phyloP scores from a whole-genome alignment of 2,888 invertebrate species.

The Agrotis ipsilon region DNA sequence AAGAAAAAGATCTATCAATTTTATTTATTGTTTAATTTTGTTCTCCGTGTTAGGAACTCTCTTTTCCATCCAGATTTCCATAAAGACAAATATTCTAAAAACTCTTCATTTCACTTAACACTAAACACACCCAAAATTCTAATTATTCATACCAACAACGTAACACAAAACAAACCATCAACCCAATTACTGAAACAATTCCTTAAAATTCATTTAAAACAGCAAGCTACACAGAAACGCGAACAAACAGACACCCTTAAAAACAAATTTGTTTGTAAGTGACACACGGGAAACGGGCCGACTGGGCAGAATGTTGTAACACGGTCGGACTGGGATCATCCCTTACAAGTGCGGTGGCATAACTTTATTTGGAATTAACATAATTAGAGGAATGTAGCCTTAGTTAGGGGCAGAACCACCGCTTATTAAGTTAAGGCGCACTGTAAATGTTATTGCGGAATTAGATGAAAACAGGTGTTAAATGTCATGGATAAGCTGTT shows the following conservation, averaged over 20 bases:
- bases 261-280: conserved; percentile 72
- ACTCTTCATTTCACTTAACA: not conserved
- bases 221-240: conserved; percentile 55
- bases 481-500: conserved; percentile 63
- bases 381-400: conserved; percentile 83
- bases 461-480: conserved; percentile 78
- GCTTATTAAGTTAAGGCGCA: conserved; percentile 72
- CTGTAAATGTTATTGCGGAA: conserved; percentile 73
- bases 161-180: conserved; percentile 24
- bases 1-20: no score
- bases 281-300: conserved; percentile 72
- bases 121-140: not conserved
- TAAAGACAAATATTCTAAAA: not conserved
- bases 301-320: conserved; percentile 76
- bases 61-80: not conserved
- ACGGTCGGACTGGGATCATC: conserved; percentile 75
- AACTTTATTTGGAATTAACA: conserved; percentile 89
- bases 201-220: conserved; percentile 30
- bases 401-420: conserved; percentile 76
- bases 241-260: conserved; percentile 37
- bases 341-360: conserved; percentile 85
- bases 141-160: conserved; percentile 24
- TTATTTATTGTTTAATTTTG: no score
- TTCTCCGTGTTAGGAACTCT: no score
- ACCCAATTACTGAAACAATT: conserved; percentile 37